Evolutionary conservation across 2,113 vertebrate species (phyloP).

Genomic region (Lamprotornis superbus): DNA sequence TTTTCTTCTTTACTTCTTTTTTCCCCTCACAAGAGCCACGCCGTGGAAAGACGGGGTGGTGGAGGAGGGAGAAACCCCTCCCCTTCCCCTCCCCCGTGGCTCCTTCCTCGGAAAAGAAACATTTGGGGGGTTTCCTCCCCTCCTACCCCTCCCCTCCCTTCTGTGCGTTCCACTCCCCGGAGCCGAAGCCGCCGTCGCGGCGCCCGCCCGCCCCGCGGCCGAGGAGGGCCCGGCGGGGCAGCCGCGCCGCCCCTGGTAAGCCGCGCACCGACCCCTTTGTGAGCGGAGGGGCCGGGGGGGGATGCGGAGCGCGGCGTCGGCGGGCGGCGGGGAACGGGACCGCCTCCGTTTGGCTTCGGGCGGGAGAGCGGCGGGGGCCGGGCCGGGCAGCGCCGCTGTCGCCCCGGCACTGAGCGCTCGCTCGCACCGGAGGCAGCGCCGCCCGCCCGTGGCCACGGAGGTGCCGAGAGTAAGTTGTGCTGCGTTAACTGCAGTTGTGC

Average conservation of each 20-base stretch:
- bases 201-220: not conserved
- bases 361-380: not conserved
- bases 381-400: not conserved
- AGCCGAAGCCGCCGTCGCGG: not conserved
- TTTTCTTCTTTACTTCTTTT: not conserved
- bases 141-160: not conserved
- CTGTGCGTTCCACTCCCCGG: not conserved
- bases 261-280: not conserved
- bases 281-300: not conserved
- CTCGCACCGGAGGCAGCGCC: not conserved
- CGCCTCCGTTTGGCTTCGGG: not conserved
- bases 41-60: slow-evolving; percentile 29
- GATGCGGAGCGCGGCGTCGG: not conserved
- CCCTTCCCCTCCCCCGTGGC: slow-evolving; percentile 47
- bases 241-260: not conserved
- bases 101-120: slow-evolving; percentile 47
- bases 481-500: not conserved
- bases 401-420: not conserved
- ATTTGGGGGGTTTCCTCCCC: slow-evolving; percentile 40
- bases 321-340: not conserved
- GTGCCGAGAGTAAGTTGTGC: not conserved
- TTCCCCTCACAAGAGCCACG: not conserved
- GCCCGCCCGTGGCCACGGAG: not conserved
- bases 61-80: slow-evolving; percentile 40
- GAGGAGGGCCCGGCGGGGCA: not conserved